Conservation (phyloP, 1,140 invertebrate genomes). For the Druon quercuslanigerum region DNA sequence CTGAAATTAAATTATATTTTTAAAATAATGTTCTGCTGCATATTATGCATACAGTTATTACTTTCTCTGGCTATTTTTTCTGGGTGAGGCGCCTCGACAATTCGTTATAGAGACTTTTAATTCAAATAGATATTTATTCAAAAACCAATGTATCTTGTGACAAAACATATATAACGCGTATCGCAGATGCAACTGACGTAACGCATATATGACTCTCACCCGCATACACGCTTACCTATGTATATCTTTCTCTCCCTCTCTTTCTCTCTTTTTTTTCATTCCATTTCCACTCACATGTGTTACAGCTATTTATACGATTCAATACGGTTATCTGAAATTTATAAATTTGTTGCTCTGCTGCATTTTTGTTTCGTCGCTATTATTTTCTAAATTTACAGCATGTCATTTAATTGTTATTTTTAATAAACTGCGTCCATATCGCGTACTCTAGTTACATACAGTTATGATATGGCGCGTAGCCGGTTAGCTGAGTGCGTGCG, state of each 20-base stretch:
- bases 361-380: slow-evolving; percentile 47
- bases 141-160: slow-evolving; percentile 70
- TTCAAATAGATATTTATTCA: slow-evolving; percentile 73
- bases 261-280: slow-evolving; percentile 39
- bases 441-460: slow-evolving; percentile 38
- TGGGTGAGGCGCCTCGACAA: background rate
- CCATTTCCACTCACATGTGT: slow-evolving; percentile 34
- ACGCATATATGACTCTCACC: slow-evolving; percentile 48
- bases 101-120: slow-evolving; percentile 46
- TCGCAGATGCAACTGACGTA: slow-evolving; percentile 47
- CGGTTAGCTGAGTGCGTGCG: slow-evolving; percentile 31
- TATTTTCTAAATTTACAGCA: slow-evolving; percentile 44
- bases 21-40: no score
- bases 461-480: slow-evolving; percentile 58
- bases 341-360: slow-evolving; percentile 17
- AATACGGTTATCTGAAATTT: slow-evolving; percentile 39
- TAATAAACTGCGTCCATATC: slow-evolving; percentile 41
- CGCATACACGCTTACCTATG: slow-evolving; percentile 50
- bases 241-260: slow-evolving; percentile 43
- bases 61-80: no score
- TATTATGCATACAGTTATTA: no score
- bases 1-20: no score
- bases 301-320: slow-evolving; percentile 54
- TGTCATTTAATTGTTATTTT: slow-evolving; percentile 45
- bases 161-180: slow-evolving; percentile 66